Conservation (phyloP, 2,797 vertebrate species). For the Muscicapa comitata region DNA sequence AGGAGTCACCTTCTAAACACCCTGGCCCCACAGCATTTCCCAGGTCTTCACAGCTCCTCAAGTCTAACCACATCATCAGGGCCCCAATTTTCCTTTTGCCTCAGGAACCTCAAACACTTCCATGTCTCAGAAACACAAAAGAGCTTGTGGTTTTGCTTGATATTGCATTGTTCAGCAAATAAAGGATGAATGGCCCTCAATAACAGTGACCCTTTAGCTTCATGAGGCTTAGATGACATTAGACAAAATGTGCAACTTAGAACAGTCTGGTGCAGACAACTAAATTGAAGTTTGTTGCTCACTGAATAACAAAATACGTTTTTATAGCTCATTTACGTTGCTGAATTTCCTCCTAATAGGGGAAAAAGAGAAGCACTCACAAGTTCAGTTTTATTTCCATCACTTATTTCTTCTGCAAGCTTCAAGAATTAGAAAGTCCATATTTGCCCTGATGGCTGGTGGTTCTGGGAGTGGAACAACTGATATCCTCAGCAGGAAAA, state of each 20-base stretch:
- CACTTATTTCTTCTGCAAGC: not conserved
- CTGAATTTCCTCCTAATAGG: not conserved
- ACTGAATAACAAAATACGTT: not conserved
- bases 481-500: no score
- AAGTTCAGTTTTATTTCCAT: not conserved
- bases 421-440: not conserved
- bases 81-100: not conserved
- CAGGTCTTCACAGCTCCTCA: accelerated
- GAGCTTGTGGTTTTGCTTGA: not conserved
- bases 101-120: not conserved
- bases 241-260: not conserved
- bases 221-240: not conserved
- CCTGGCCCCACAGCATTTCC: not conserved
- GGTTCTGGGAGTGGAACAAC: not conserved
- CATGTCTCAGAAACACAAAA: not conserved
- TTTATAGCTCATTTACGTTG: not conserved
- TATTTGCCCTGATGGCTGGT: not conserved
- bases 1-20: not conserved
- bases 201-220: not conserved
- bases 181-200: not conserved
- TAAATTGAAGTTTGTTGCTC: not conserved
- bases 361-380: not conserved
- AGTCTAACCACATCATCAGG: accelerated
- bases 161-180: not conserved
- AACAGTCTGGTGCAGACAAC: not conserved